phyloP scores from a whole-genome alignment of 2,888 invertebrate genomes.

The Ecliptopera silaceata region DNA sequence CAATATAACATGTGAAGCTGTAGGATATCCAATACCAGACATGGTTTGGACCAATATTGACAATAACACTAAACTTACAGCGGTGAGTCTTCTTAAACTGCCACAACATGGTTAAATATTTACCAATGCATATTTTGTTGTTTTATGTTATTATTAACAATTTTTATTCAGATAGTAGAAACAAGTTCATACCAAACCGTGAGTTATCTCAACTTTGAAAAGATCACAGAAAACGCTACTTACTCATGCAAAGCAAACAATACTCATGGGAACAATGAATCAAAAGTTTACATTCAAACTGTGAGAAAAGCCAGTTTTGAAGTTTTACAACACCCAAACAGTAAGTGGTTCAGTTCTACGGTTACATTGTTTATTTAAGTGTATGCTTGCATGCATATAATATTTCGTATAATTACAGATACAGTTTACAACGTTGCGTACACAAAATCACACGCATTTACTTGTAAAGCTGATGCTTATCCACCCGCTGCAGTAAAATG shows the following conservation, averaged over 20 bases:
- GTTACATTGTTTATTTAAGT: too few species aligned
- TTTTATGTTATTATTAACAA: too few species aligned
- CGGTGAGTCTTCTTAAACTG: constrained; percentile 7
- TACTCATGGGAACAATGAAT: neutral
- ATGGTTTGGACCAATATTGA: constrained; percentile 3
- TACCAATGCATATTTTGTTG: too few species aligned
- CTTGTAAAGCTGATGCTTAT: constrained; percentile 12
- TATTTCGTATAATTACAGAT: neutral
- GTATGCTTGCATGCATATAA: too few species aligned
- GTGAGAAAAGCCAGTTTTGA: constrained; percentile 1
- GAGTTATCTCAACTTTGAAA: constrained; percentile 6
- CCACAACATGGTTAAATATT: too few species aligned
- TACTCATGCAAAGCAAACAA: constrained; percentile 16
- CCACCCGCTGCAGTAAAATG: constrained; percentile 17
- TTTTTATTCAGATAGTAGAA: constrained; percentile 1
- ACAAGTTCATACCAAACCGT: neutral
- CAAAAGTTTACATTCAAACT: neutral
- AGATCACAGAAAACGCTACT: constrained; percentile 5
- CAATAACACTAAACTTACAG: neutral
- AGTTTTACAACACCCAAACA: constrained; percentile 1
- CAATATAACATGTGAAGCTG: constrained; percentile 11
- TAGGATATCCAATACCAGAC: constrained; percentile 13
- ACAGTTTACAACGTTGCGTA: neutral
- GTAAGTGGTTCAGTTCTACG: neutral
- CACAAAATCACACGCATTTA: neutral